Evolutionary conservation across 1,140 invertebrate genomes (phyloP), one percentile per base, ranked within the genome.

Genomic region (Stenopsyche tienmushanensis): DNA sequence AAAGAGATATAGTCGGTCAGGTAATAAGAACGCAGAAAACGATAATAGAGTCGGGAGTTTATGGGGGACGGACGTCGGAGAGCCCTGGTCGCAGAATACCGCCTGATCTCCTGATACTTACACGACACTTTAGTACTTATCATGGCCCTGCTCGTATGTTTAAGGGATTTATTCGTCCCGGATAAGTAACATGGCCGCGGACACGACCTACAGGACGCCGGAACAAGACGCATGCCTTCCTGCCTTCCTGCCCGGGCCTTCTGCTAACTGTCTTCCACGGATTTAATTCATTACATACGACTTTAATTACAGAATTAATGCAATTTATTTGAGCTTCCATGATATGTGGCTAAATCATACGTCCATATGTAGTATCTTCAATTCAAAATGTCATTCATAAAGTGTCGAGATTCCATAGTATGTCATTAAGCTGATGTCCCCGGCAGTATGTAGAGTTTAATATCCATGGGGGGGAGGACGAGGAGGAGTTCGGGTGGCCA

Each of bases 1-100:
- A 64, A 66, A 64, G 64, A 67, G 62, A 70, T 70, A 70, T 50
- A 62, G 54, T 62, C 62, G 65, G 62, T 29, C 68, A 70, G 68
- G 68, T 70, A 70, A 70, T 70, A 70, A 70, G 68, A 70, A 67
- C 55, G 62, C 68, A 70, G 65, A 70, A 70, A 65, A 66, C 68
- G 62, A 70, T 70, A 70, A 70, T 70, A 70, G 68, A 70, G 62
- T 67, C 57, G 13, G 60, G 64, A 58, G 62, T 70, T 70, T 70
- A 70, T 70, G 65, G 64, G 39, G 60, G 67, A 63, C 64, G 52
- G 64, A 63, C 52, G n/a, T n/a, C n/a, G n/a, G n/a, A n/a, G n/a
- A n/a, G n/a, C n/a, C 57, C 29, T 41, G 60, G 64, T 65, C 67
- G 52, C 58, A 8, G 1, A 58, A 60, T 45, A 62, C 55, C 55